These are phyloP conservation scores for Climacteris rufus DNA, from an alignment of 2,113 vertebrate genomes.

Conservation along the genomic window DNA sequence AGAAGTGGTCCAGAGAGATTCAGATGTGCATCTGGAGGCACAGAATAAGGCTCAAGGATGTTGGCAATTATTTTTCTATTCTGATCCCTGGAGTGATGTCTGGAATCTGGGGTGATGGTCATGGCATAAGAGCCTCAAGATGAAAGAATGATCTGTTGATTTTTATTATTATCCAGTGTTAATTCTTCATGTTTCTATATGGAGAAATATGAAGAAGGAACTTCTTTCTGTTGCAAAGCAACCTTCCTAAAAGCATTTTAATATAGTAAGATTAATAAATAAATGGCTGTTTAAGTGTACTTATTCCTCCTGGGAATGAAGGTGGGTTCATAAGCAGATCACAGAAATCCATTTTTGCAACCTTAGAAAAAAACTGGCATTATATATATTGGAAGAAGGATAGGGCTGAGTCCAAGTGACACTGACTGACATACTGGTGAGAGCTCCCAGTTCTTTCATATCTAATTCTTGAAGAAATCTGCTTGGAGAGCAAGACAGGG, in stretches of 20 bases:
- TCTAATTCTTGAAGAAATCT: neutral
- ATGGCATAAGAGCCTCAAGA: neutral
- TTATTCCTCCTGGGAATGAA: neutral
- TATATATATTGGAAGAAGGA: neutral
- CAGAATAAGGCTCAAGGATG: neutral
- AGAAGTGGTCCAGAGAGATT: neutral
- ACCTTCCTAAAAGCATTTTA: neutral
- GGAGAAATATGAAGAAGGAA: neutral
- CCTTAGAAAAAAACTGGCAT: neutral
- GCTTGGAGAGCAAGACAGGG: neutral
- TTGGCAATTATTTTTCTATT: neutral
- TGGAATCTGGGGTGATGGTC: neutral
- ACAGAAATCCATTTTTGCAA: neutral
- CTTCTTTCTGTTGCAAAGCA: neutral
- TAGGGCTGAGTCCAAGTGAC: neutral
- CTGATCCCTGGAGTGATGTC: neutral
- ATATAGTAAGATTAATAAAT: neutral
- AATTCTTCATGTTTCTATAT: neutral
- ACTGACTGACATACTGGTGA: neutral
- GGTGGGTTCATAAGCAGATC: neutral
- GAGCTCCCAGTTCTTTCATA: neutral
- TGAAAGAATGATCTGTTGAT: neutral
- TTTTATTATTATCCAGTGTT: neutral
- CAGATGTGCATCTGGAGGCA: neutral
- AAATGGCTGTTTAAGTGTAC: neutral